Evolutionary conservation across 1,140 invertebrate genomes (phyloP), one percentile per base, ranked within the genome.

Genomic region (Pomphorhynchus laevis): DNA sequence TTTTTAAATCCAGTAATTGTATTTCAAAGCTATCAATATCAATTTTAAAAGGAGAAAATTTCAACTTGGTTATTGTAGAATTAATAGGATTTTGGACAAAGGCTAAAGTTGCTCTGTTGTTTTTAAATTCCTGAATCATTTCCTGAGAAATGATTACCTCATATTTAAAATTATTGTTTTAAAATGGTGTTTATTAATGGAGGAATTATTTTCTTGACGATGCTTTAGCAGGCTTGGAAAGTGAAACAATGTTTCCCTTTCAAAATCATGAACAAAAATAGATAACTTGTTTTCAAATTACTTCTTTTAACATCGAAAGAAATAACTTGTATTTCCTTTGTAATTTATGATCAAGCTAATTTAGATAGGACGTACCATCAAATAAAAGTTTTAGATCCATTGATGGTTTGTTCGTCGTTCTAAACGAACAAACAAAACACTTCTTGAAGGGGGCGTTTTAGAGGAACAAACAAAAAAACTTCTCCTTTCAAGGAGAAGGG

Each of bases 151-250:
- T 33, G 31, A 5, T 33, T 33, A n/a, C n/a, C 31, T 33, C 31
- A 33, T 33, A 33, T 33, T 33, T 33, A 33, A 33, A 33, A 33
- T 33, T 33, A n/a, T n/a, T n/a, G 31, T 33, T 33, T 33, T 33
- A n/a, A 33, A 33, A 33, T 5, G 4, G 4, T 33, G 31, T 33
- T 33, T 33, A n/a, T 33, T n/a, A 33, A 33, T 33, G 18, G 31
- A 33, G n/a, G n/a, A 33, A 33, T 33, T 33, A 33, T 33, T 33
- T 33, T 33, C 31, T 33, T 33, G n/a, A 17, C 31, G 31, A 33
- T 33, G 31, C 31, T 33, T 33, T 17, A n/a, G 31, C 31, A 5
- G 5, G 5, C n/a, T 33, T n/a, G 31, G 31, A 33, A 33, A 33
- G 31, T 33, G 31, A 33, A 33, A 33, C 31, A 33, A 33, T 33